Evolutionary conservation across 2,113 vertebrate genomes (phyloP), one percentile per base, ranked within the genome.

Genomic region (Indicator maculatus): DNA sequence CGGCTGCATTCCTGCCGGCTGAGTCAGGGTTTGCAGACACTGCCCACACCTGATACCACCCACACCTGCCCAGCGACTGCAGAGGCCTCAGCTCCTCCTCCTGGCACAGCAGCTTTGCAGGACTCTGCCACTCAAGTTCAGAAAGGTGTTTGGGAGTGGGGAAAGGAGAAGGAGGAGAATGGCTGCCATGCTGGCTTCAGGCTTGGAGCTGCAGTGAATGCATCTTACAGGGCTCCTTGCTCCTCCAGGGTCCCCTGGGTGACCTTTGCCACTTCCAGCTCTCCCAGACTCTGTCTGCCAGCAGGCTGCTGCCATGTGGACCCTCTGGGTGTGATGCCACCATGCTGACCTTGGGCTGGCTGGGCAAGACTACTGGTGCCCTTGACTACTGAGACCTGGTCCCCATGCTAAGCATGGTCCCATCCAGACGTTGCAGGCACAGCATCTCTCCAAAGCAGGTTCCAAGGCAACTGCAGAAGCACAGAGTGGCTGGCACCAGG

Each of bases 1-100:
- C 2, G 3, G 17, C 76, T 61, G 59, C 86, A 80, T 93, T 95
- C 87, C 91, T 83, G 67, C 50, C 39, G 3, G 12, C 58, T 93
- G 83, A 92, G 31, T 93, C 91, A 90, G 5, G 14, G 16, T 59
- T 75, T 88, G 80, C 86, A 90, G 83, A 79, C 66, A 88, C 71
- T 74, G 45, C 18, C 47, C 20, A 47, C 47, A 9, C 47, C 47
- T 47, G 47, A 47, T 47, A 74, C 92, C 77, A 70, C 93, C 85
- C 11, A 56, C 20, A 2, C 85, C 88, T 86, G 77, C 73, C 69
- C 83, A 47, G 80, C 59, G 39, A 12, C 27, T 7, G 0, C 2
- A 41, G 9, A 83, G 69, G 73, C 55, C 77, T 89, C 73, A 19
- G 83, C 45, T 53, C 45, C 78, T 89, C 83, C 84, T 86, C 33